phyloP scores from a whole-genome alignment of 2,888 invertebrate genomes.

The Empis livida region DNA sequence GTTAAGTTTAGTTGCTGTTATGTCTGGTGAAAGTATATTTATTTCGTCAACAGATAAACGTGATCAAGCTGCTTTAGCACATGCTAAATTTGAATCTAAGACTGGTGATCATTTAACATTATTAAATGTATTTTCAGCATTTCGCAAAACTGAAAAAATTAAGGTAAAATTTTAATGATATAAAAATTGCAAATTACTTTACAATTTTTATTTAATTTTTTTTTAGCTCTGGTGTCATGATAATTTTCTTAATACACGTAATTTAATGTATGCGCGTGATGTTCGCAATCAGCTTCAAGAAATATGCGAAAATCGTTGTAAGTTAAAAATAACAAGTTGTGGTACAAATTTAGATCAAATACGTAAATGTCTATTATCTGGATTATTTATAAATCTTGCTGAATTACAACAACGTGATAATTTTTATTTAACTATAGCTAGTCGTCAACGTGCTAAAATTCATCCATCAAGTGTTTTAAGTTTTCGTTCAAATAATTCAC shows the following conservation, averaged over 20 bases:
- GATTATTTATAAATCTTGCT: slow-evolving; percentile 78
- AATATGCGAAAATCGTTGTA: slow-evolving; percentile 47
- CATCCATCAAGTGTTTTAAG: slow-evolving; percentile 72
- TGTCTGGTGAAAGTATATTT: slow-evolving; percentile 82
- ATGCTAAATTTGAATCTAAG: slow-evolving; percentile 67
- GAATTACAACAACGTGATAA: slow-evolving; percentile 59
- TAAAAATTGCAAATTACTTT: background rate
- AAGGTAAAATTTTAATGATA: slow-evolving; percentile 40
- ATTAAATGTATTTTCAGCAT: slow-evolving; percentile 76
- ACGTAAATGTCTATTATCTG: slow-evolving; percentile 66
- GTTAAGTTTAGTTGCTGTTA: slow-evolving; percentile 70
- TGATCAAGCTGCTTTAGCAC: slow-evolving; percentile 58
- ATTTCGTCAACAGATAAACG: slow-evolving; percentile 52
- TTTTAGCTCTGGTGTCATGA: slow-evolving; percentile 66
- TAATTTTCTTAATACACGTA: slow-evolving; percentile 72
- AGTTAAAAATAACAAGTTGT: slow-evolving; percentile 50
- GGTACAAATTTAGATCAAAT: slow-evolving; percentile 48
- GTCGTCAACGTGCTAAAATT: slow-evolving; percentile 55
- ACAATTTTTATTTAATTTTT: slow-evolving; percentile 1
- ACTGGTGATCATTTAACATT: slow-evolving; percentile 88
- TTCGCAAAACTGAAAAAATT: slow-evolving; percentile 53
- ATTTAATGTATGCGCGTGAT: slow-evolving; percentile 66
- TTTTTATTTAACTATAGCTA: slow-evolving; percentile 51
- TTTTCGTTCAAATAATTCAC: slow-evolving; percentile 45
- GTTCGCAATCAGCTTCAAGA: slow-evolving; percentile 67